Evolutionary conservation across 2,113 vertebrate genomes (phyloP), one percentile per base, ranked within the genome.

Genomic region (Plestiodon gilberti): DNA sequence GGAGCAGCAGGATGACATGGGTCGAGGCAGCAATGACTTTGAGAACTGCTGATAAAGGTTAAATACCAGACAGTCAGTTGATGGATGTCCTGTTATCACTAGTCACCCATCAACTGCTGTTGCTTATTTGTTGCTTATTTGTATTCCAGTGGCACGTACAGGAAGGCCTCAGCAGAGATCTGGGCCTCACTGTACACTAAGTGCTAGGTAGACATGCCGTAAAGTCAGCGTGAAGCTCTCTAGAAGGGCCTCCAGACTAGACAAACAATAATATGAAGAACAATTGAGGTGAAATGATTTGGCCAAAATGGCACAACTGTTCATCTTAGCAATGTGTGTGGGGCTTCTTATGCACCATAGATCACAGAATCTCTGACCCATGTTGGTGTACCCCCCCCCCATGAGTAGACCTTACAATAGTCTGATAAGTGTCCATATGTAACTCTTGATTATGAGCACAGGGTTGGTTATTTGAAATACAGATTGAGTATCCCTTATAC

Each of bases 41-140:
- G n/a, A n/a, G n/a, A n/a, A n/a, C n/a, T n/a, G n/a, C n/a, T n/a
- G n/a, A n/a, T n/a, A n/a, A n/a, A n/a, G 23, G 35, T 35, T 90
- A 73, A 11, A 33, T 2, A 15, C 67, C 59, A 86, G 87, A 57
- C 67, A 30, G 0, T 62, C 15, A 75, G 22, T 1, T 78, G 67
- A 55, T 86, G 55, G 89, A 83, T 1, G 40, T 40, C 20, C 17
- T 1, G 0, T 76, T 84, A 82, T 57, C 40, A 87, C 38, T 22
- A 17, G 0, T 0, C 83, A 73, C 30, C 64, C 4, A 74, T 88
- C 23, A 9, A 40, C 57, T 25, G 59, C 75, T 78, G 1, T 78
- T 85, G 62, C 75, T 85, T 55, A 78, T 78, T 84, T 55, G 33
- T 20, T n/a, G 62, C 75, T 85, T 55, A 78, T 78, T 84, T 55